phyloP scores from a whole-genome alignment of 2,888 invertebrate species.

The Lithophane semibrunnea region DNA sequence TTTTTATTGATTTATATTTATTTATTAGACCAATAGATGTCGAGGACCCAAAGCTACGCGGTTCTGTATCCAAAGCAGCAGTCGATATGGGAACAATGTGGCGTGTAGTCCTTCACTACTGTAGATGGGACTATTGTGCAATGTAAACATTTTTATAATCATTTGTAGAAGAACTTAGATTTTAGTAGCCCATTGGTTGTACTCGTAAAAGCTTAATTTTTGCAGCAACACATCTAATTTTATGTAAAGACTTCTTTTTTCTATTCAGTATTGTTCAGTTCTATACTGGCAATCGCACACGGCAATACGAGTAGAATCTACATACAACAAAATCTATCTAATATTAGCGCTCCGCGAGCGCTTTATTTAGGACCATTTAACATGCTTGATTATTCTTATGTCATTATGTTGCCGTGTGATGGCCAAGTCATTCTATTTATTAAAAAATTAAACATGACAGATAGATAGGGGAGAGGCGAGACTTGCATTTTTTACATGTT shows the following conservation, averaged over 20 bases:
- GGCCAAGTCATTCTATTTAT: too few relatives aligned
- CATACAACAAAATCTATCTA: too few relatives aligned
- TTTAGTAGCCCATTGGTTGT: not conserved
- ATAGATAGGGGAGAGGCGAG: too few relatives aligned
- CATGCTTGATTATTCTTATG: too few relatives aligned
- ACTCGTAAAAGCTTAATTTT: not conserved
- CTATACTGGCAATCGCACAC: too few relatives aligned
- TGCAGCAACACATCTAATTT: not conserved
- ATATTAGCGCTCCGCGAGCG: too few relatives aligned
- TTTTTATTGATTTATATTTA: too few relatives aligned
- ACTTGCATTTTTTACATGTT: too few relatives aligned
- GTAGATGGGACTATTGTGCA: constrained; percentile 38
- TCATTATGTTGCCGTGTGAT: too few relatives aligned
- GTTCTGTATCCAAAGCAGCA: constrained; percentile 71
- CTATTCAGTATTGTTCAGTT: not conserved
- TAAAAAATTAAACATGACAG: too few relatives aligned
- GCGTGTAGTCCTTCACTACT: constrained; percentile 56
- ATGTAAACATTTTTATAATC: constrained; percentile 49
- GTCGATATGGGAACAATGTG: not conserved
- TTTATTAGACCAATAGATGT: constrained; percentile 66
- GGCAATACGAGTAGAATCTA: too few relatives aligned
- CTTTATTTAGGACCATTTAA: too few relatives aligned
- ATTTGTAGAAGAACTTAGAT: constrained; percentile 23
- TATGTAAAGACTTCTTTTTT: not conserved
- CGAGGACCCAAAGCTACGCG: constrained; percentile 71